phyloP scores from a whole-genome alignment of 1,140 invertebrate species.

The Leguminivora glycinivorella region DNA sequence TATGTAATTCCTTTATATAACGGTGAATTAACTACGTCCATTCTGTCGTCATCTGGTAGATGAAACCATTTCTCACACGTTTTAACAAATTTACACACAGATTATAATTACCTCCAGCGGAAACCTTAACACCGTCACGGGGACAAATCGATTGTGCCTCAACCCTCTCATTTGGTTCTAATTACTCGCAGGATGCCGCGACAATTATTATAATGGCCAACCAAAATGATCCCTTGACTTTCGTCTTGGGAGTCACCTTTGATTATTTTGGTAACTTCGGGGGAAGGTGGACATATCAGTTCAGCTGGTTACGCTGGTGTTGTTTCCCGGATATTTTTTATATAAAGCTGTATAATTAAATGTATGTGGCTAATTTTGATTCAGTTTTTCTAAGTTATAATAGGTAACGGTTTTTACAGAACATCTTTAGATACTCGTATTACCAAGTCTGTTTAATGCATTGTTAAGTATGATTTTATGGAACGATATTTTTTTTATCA shows the following conservation, averaged over 20 bases:
- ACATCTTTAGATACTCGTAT: too few relatives aligned
- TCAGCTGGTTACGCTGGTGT: constrained; percentile 40
- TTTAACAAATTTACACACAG: constrained; percentile 23
- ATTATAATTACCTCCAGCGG: constrained; percentile 44
- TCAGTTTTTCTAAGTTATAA: background rate
- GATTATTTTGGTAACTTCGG: constrained; percentile 27
- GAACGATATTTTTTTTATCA: background rate
- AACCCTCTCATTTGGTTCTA: constrained; percentile 69
- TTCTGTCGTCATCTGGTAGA: too few relatives aligned
- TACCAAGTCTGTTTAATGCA: too few relatives aligned
- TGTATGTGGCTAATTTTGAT: background rate
- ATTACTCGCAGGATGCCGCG: constrained; percentile 65
- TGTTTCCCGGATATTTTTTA: constrained; percentile 37
- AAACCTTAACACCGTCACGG: constrained; percentile 66
- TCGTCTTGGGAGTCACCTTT: constrained; percentile 38
- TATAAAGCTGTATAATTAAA: constrained; percentile 32
- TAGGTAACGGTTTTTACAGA: background rate
- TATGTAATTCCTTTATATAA: background rate
- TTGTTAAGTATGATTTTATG: background rate
- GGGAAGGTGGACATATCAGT: constrained; percentile 38
- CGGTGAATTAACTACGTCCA: background rate
- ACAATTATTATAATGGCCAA: constrained; percentile 62
- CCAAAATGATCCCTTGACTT: constrained; percentile 44
- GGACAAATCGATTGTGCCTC: constrained; percentile 61
- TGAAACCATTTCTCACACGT: background rate